These are phyloP conservation scores for Enteromius viviparus DNA, from an alignment of 2,797 vertebrate species.

Conservation along the genomic window DNA sequence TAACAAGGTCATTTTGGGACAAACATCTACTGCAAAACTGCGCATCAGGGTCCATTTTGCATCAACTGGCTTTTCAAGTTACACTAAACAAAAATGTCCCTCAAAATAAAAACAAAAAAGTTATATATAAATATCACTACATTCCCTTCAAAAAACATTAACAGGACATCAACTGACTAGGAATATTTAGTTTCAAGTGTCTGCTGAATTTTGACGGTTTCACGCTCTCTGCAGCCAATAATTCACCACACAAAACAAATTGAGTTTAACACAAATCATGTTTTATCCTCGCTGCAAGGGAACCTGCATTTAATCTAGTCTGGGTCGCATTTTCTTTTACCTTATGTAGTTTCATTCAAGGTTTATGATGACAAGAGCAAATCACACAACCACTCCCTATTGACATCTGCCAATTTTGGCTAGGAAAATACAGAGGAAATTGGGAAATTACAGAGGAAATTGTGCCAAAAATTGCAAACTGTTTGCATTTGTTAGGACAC, in stretches of 20 bases:
- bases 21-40: background rate
- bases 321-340: constrained; percentile 11
- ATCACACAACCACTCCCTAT: background rate
- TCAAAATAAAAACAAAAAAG: background rate
- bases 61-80: background rate
- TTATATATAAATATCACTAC: background rate
- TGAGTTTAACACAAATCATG: constrained; percentile 9
- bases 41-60: too few relatives aligned
- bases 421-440: background rate
- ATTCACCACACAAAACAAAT: constrained; percentile 22
- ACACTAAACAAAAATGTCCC: background rate
- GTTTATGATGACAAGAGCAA: constrained; percentile 7
- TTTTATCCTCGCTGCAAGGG: background rate
- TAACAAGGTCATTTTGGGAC: background rate
- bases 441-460: background rate
- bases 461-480: constrained; percentile 1
- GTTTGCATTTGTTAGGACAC: background rate
- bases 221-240: constrained; percentile 15
- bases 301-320: constrained; percentile 5
- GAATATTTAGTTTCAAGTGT: background rate
- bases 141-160: background rate
- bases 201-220: constrained; percentile 15
- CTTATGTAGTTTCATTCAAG: background rate
- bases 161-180: background rate
- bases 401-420: background rate